Percentiles rank a stretch among this genome's conserved stretches.
Conservation (phyloP, 1,140 invertebrate species). For the Teleogryllus occipitalis region DNA sequence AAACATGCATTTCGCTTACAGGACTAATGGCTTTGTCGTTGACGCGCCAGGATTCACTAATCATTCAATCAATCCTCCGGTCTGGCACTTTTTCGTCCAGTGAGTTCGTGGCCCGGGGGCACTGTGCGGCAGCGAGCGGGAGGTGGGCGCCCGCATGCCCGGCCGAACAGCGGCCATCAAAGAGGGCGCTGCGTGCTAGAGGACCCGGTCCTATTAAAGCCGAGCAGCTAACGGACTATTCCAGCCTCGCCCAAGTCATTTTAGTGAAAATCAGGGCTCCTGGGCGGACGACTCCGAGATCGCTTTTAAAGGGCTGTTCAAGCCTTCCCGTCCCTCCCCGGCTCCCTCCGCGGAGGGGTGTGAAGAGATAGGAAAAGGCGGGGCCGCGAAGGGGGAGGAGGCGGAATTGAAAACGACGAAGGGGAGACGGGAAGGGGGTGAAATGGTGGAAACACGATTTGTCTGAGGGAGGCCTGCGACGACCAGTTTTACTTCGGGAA, state of each 20-base stretch:
- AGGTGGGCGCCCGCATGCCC: neutral
- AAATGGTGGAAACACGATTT: neutral
- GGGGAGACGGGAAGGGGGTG: neutral
- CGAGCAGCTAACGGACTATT: neutral
- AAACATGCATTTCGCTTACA: no score
- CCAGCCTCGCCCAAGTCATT: neutral
- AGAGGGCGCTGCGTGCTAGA: neutral
- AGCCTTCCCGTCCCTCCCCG: no score
- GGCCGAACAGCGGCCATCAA: neutral
- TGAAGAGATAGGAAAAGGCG: neutral
- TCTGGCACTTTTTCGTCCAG: no score
- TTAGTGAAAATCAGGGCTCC: neutral
- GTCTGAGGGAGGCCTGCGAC: neutral
- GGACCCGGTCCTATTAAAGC: neutral
- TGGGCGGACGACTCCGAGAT: neutral
- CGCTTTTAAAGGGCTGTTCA: neutral
- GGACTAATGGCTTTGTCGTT: no score
- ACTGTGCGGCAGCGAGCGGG: no score
- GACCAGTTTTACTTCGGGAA: neutral
- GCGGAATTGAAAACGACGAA: neutral
- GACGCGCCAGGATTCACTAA: no score
- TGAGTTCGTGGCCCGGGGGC: no score
- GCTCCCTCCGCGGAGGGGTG: neutral
- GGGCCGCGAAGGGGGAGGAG: neutral
- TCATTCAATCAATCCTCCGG: no score